Conservation (phyloP, 2,888 invertebrate genomes). For the Osmoderma eremita region DNA sequence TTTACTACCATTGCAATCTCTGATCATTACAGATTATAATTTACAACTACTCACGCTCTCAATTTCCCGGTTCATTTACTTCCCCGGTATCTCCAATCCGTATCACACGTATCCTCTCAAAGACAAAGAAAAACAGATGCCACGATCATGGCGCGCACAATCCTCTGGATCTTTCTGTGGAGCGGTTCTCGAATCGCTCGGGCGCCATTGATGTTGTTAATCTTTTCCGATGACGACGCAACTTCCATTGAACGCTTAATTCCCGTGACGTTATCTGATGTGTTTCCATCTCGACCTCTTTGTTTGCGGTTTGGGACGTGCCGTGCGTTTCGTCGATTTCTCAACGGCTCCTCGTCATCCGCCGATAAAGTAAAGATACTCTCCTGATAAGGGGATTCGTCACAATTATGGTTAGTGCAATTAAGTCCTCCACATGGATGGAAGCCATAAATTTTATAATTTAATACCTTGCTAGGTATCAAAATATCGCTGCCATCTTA, state of each 20-base stretch:
- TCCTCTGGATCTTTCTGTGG: constrained; percentile 22
- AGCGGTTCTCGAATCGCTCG: not conserved
- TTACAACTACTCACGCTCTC: no score
- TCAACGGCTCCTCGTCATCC: not conserved
- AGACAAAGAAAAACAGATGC: not conserved
- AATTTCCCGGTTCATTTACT: no score
- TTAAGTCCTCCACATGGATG: no score
- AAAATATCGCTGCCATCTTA: no score
- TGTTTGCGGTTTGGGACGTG: constrained; percentile 28
- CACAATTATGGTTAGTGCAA: no score
- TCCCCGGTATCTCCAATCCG: not conserved
- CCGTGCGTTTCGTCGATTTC: constrained; percentile 9
- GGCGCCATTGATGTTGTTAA: constrained; percentile 25
- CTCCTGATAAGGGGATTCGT: no score
- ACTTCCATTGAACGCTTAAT: constrained; percentile 31
- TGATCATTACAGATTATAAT: no score
- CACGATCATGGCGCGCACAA: constrained; percentile 7
- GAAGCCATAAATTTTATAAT: no score
- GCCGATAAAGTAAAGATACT: not conserved
- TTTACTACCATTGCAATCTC: no score
- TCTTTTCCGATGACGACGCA: constrained; percentile 32
- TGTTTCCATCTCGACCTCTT: constrained; percentile 27
- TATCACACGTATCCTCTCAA: not conserved
- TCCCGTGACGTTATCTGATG: constrained; percentile 33
- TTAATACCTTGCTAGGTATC: no score